Conservation (phyloP, 1,140 invertebrate genomes). For the Philotrypesis tridentata region DNA sequence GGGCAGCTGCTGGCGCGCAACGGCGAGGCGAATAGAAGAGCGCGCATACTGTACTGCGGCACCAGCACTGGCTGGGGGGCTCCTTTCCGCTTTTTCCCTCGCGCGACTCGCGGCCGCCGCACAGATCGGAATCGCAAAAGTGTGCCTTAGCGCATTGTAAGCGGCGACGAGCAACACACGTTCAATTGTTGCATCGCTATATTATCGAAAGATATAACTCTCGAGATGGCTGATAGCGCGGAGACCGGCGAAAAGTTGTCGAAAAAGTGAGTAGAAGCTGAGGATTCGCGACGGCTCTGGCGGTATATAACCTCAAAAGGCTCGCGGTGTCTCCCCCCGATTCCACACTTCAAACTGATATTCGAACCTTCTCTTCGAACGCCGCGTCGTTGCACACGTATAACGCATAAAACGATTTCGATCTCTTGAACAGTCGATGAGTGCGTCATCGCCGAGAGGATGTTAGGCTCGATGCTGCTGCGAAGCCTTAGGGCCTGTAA, state of each 20-base stretch:
- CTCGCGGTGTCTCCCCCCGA: too few relatives aligned
- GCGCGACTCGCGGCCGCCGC: too few relatives aligned
- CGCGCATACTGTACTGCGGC: too few relatives aligned
- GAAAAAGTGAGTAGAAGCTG: conserved; percentile 79
- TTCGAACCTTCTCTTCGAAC: background rate
- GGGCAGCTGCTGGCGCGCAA: background rate
- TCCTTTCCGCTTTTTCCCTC: too few relatives aligned
- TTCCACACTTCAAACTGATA: too few relatives aligned
- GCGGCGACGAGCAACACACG: background rate
- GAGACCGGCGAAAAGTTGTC: conserved; percentile 76
- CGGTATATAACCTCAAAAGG: conserved; percentile 58
- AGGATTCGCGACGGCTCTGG: background rate
- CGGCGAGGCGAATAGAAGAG: background rate
- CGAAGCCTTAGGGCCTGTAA: conserved; percentile 16
- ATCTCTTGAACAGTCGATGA: background rate
- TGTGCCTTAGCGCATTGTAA: too few relatives aligned
- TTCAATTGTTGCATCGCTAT: too few relatives aligned
- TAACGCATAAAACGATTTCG: background rate
- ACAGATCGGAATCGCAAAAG: too few relatives aligned
- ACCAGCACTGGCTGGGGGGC: too few relatives aligned
- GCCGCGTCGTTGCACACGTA: background rate
- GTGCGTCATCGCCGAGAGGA: conserved; percentile 40
- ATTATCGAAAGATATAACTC: background rate
- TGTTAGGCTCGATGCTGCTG: conserved; percentile 57
- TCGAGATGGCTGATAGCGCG: conserved; percentile 74